A percentile compares a stretch with the other conserved stretches of the same genome.
These are phyloP conservation scores for Pogonus chalceus DNA, from an alignment of 1,140 invertebrate species.

Conservation along the genomic window DNA sequence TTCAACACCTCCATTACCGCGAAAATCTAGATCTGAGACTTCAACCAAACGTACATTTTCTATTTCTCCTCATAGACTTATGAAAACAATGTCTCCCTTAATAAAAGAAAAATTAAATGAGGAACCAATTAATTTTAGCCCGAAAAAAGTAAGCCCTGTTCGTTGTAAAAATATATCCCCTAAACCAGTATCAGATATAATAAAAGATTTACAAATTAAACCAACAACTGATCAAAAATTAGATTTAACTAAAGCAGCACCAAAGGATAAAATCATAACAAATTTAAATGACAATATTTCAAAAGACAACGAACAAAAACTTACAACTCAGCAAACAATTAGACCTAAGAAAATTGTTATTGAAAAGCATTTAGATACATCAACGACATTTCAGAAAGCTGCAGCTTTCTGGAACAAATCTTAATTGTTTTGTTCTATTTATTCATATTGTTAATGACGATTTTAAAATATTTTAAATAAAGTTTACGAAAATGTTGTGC, in stretches of 20 bases:
- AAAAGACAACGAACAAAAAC: conserved; percentile 4
- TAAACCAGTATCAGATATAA: not conserved
- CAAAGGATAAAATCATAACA: not conserved
- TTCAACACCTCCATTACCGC: not conserved
- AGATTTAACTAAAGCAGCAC: not conserved
- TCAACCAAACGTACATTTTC: not conserved
- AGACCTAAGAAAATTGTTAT: conserved; percentile 8
- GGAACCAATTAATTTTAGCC: not conserved
- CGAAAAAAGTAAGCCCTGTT: conserved; percentile 8
- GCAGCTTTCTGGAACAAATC: conserved; percentile 31
- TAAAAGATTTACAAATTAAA: not conserved
- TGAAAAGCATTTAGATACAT: conserved; percentile 3
- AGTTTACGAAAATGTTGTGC: not conserved
- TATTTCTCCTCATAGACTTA: not conserved
- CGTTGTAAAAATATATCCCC: not conserved
- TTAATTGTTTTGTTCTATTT: conserved; percentile 14
- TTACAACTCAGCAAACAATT: conserved; percentile 11
- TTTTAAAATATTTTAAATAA: conserved; percentile 2
- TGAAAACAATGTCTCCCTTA: not conserved
- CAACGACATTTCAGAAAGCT: conserved; percentile 23
- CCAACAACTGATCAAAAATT: not conserved
- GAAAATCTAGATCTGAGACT: not conserved
- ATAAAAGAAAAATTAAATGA: not conserved
- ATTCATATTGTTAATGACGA: not conserved
- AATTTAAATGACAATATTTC: not conserved